Conservation (phyloP, 2,113 vertebrate species). For the Nestor notabilis region DNA sequence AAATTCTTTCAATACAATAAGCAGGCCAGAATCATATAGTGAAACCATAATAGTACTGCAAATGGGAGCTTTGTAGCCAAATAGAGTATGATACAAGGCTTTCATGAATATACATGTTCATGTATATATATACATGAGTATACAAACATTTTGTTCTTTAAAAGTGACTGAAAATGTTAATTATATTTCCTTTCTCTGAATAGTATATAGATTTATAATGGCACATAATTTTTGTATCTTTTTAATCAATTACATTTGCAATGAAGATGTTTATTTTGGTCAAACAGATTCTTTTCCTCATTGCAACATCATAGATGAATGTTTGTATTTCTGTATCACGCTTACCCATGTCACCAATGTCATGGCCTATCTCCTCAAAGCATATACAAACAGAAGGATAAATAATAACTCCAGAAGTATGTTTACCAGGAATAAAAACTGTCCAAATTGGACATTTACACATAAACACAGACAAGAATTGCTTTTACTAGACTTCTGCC, state of each 20-base stretch:
- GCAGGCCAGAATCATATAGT: not conserved
- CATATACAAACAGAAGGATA: not conserved
- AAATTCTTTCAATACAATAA: not conserved
- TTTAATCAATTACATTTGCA: not conserved
- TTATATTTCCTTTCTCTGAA: not conserved
- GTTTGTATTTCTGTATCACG: not conserved
- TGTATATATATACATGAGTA: too few relatives aligned
- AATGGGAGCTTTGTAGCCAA: not conserved
- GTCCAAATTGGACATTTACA: not conserved
- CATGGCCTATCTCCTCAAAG: not conserved
- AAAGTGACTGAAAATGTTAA: not conserved
- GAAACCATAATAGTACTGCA: not conserved
- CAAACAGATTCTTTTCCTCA: not conserved
- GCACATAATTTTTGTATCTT: not conserved
- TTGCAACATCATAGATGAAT: not conserved
- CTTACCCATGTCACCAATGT: not conserved
- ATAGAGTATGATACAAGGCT: not conserved
- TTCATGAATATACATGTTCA: not conserved
- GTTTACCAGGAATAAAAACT: not conserved
- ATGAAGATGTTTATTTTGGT: not conserved
- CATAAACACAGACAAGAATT: not conserved
- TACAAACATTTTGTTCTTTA: not conserved
- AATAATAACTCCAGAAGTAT: not conserved
- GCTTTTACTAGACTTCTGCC: not conserved
- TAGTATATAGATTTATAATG: not conserved